Percentiles rank a stretch among this genome's conserved stretches.
Conservation (phyloP, 1,140 invertebrate genomes). For the Holotrichia oblita region DNA sequence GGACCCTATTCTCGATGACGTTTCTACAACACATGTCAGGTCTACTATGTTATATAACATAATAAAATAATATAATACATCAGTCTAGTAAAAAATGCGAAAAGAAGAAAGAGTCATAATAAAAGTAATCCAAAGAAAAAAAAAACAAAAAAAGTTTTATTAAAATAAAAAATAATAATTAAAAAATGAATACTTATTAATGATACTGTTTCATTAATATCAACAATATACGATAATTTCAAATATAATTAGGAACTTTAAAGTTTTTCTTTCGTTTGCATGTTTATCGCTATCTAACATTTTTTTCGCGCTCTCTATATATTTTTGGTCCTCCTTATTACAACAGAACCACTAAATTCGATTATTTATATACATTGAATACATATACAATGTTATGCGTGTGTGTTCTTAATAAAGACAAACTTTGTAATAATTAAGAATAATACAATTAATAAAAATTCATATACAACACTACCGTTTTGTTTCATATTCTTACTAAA, state of each 20-base stretch:
- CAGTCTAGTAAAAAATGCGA: constrained; percentile 47
- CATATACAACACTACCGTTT: constrained; percentile 49
- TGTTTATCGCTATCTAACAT: constrained; percentile 28
- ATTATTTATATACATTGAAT: constrained; percentile 54
- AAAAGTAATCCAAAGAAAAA: constrained; percentile 43
- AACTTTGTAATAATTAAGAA: constrained; percentile 46
- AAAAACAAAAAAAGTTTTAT: constrained; percentile 47
- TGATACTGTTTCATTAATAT: constrained; percentile 46
- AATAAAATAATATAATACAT: constrained; percentile 46
- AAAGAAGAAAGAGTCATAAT: not conserved
- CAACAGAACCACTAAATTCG: constrained; percentile 56
- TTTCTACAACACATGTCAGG: constrained; percentile 49
- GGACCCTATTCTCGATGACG: constrained; percentile 55
- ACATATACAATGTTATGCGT: constrained; percentile 42
- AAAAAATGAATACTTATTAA: constrained; percentile 12
- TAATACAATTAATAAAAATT: constrained; percentile 45
- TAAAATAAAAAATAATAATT: constrained; percentile 43
- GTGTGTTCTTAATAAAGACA: constrained; percentile 45
- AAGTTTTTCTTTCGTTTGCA: constrained; percentile 16
- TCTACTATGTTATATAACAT: constrained; percentile 47
- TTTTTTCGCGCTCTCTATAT: constrained; percentile 31
- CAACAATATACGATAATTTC: constrained; percentile 49
- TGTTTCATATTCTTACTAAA: not conserved
- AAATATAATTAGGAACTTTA: constrained; percentile 57
- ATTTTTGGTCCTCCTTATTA: constrained; percentile 56